Evolutionary conservation across 2,113 vertebrate genomes (phyloP), one percentile per base, ranked within the genome.

Genomic region (Chionomys nivalis): DNA sequence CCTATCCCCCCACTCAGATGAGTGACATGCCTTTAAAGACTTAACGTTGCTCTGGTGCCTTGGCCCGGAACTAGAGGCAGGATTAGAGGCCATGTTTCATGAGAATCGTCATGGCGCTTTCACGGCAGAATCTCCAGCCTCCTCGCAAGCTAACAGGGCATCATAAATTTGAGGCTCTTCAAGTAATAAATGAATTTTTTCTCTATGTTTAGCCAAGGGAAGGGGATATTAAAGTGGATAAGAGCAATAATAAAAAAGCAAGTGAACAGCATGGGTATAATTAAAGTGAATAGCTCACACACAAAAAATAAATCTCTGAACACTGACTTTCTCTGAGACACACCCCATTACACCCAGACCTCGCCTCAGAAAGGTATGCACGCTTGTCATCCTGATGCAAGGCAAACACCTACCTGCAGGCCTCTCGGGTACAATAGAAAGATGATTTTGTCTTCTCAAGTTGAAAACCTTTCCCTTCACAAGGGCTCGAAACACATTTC

Each of bases 331-430:
- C 98, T 98, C 97, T 96, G 96, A 72, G 98, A 97, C 98, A 98
- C 98, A 93, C 98, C 98, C 98, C 96, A 98, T 63, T 98, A 98
- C 98, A 97, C 98, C 98, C 98, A 97, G 97, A 88, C 98, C 98
- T 98, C 98, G 61, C 98, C 98, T 98, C 91, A 79, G 97, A 97
- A 72, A 99, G 98, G 98, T 98, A 99, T 99, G 98, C 96, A 63
- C 42, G 95, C 98, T 97, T 98, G 98, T 98, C 98, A 98, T 98
- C 93, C 0, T 98, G 98, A 98, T 70, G 97, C 94, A 96, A 95
- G 98, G 98, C 98, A 98, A 98, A 98, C 98, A 98, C 97, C 98
- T 98, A 97, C 98, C 97, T 70, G 92, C 93, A 94, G 66, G 78
- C 93, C 93, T 93, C 1, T 0, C 0, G 63, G 94, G 94, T 96